Base-by-base conservation (phyloP, 2,113 vertebrate genomes). In the Zapornia atra region DNA sequence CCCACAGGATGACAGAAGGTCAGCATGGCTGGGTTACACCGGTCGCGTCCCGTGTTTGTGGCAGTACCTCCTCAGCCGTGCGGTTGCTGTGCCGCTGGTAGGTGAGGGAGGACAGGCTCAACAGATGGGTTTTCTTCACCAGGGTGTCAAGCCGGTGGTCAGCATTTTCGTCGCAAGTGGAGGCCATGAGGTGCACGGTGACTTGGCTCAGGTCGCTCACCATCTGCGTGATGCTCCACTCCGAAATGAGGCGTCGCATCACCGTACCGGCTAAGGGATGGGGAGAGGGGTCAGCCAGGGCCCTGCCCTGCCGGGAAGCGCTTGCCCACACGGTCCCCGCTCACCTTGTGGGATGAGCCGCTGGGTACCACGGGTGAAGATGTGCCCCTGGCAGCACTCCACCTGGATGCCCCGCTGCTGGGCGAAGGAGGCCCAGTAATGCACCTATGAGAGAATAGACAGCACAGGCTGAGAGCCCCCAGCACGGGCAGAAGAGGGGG, bases 161-260 rank as follows among this genome's bases (percentile, higher is more conserved):
- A 0, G 98, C 98, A 0, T 98, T 99, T 97, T 99, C 99, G 0
- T 99, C 99, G 24, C 98, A 98, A 36, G 99, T 99, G 48, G 99
- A 99, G 46, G 99, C 99, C 99, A 99, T 99, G 75, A 99, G 98
- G 96, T 99, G 99, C 75, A 99, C 99, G 0, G 99, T 99, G 96
- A 99, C 99, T 88, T 99, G 98, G 77, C 98, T 99, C 40, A 99
- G 97, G 92, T 99, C 99, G 14, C 99, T 99, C 70, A 99, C 98
- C 99, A 99, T 99, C 98, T 99, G 99, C 1, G 99, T 99, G 94
- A 99, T 98, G 86, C 99, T 99, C 99, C 99, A 99, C 79, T 99
- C 99, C 8, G 99, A 99, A 97, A 99, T 99, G 54, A 99, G 98
- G 90, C 99, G 99, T 36, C 99, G 98, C 99, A 99, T 99, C 96